Conservation (phyloP, 2,888 invertebrate species). For the Timandra comae region DNA sequence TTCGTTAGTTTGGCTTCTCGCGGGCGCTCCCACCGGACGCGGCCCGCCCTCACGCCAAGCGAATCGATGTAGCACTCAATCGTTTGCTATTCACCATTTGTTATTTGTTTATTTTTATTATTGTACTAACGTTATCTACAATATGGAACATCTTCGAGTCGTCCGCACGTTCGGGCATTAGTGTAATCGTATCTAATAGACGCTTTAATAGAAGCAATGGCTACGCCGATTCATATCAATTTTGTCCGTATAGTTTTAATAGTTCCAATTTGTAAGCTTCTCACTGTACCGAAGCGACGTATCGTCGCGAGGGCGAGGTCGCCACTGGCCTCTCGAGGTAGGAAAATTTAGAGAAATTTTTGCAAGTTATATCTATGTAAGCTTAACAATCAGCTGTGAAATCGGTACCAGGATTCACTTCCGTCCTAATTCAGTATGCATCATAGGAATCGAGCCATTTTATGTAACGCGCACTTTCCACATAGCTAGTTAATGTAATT, state of each 20-base stretch:
- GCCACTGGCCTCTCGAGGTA: slow-evolving; percentile 46
- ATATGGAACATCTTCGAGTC: slow-evolving; percentile 45
- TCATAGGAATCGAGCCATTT: slow-evolving; percentile 77
- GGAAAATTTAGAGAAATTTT: slow-evolving; percentile 64
- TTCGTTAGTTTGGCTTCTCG: slow-evolving; percentile 28
- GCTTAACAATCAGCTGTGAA: slow-evolving; percentile 74
- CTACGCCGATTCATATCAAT: slow-evolving; percentile 75
- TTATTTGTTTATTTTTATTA: slow-evolving; percentile 26
- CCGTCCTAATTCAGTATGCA: slow-evolving; percentile 76
- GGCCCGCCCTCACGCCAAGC: slow-evolving; percentile 35
- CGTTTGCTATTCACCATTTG: slow-evolving; percentile 29
- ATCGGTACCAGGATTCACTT: slow-evolving; percentile 76
- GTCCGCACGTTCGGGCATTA: slow-evolving; percentile 52
- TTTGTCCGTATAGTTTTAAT: slow-evolving; percentile 75
- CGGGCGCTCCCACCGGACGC: slow-evolving; percentile 12
- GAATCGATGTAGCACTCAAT: slow-evolving; percentile 37
- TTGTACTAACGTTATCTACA: slow-evolving; percentile 27
- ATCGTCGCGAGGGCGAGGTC: slow-evolving; percentile 53
- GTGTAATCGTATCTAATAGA: slow-evolving; percentile 66
- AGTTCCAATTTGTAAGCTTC: slow-evolving; percentile 73
- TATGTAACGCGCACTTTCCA: slow-evolving; percentile 73
- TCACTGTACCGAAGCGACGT: slow-evolving; percentile 60
- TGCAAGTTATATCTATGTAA: slow-evolving; percentile 71
- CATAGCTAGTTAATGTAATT: slow-evolving; percentile 65
- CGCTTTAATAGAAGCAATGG: slow-evolving; percentile 67